Percentiles rank a stretch among this genome's conserved stretches.
Evolutionary conservation across 2,888 invertebrate genomes (phyloP).

Genomic region (Cremastinae sp.): DNA sequence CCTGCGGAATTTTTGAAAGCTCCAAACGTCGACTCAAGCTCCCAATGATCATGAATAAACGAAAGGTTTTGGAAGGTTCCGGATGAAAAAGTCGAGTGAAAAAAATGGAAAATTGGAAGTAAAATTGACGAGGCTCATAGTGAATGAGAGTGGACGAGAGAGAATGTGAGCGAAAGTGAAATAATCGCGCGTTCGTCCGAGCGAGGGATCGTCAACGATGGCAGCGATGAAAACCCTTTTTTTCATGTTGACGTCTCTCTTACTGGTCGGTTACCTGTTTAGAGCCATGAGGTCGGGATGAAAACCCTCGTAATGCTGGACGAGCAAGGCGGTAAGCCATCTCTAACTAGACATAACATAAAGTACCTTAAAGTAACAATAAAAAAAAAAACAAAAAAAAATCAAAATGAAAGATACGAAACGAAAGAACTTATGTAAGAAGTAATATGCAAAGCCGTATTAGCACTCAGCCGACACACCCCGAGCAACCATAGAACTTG

Average conservation of each 20-base stretch:
- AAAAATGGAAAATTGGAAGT: neutral
- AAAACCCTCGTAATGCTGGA: conserved; percentile 99
- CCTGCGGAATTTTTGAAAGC: too few relatives aligned
- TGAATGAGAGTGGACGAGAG: conserved; percentile 4
- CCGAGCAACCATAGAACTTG: conserved; percentile 57
- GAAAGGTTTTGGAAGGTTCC: too few relatives aligned
- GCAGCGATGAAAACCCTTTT: conserved; percentile 63
- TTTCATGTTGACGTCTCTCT: conserved; percentile 76
- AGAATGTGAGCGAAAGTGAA: neutral
- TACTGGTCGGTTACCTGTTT: conserved; percentile 85
- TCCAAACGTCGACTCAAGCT: too few relatives aligned
- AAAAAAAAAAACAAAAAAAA: conserved; percentile 49
- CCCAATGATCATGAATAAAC: too few relatives aligned
- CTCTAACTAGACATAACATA: conserved; percentile 74
- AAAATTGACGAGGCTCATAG: neutral
- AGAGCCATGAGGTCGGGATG: conserved; percentile 99
- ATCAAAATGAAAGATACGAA: conserved; percentile 31
- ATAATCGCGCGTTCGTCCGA: conserved; percentile 43
- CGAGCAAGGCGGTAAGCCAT: conserved; percentile 99
- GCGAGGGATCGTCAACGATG: conserved; percentile 61
- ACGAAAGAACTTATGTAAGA: conserved; percentile 30
- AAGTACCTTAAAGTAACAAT: conserved; percentile 62
- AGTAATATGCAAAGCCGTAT: conserved; percentile 53
- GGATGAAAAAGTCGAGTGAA: neutral
- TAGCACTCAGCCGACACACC: conserved; percentile 61